Evolutionary conservation across 2,797 vertebrate species (phyloP), one percentile per base, ranked within the genome.

Genomic region (Heterohyrax brucei): DNA sequence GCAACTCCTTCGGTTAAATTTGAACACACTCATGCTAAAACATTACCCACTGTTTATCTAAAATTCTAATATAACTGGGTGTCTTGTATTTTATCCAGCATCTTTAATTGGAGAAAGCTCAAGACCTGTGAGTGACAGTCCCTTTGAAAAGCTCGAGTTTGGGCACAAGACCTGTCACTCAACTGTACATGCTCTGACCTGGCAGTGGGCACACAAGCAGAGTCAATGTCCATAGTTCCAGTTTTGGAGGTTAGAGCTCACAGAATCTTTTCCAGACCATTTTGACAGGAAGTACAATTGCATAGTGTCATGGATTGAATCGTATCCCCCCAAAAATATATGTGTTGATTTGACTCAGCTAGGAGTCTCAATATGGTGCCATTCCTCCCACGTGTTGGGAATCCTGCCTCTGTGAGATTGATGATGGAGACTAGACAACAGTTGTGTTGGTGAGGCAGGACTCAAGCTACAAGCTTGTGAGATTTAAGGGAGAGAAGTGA

Each of bases 11-110:
- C 3, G 18, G 7, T 84, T 94, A 90, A n/a, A 70, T 73, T 18
- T 82, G 19, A 92, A n/a, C 12, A 79, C 61, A 64, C 1, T 59
- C 61, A 28, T 1, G 46, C 30, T 78, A 80, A 87, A 80, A 28
- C 75, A 72, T 16, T 61, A 96, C 70, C n/a, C 28, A 46, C 10
- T 12, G n/a, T 79, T 94, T 70, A 90, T 62, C 19, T 48, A 81
- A 90, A 86, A 88, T 73, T 87, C 39, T 83, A 62, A 46, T 94
- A 13, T 26, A 76, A 61, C 26, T 73, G 10, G 6, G 33, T 85
- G 7, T 30, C 14, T 18, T 92, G 16, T 13, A 76, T 75, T 39
- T 84, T 93, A 70, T 64, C 59, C 75, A 7, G 14, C 7, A 73
- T 28, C 13, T 16, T 3, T 30, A 33, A 48, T 50, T 53, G 44